phyloP scores from a whole-genome alignment of 2,888 invertebrate species.

The Melanostoma scalare region DNA sequence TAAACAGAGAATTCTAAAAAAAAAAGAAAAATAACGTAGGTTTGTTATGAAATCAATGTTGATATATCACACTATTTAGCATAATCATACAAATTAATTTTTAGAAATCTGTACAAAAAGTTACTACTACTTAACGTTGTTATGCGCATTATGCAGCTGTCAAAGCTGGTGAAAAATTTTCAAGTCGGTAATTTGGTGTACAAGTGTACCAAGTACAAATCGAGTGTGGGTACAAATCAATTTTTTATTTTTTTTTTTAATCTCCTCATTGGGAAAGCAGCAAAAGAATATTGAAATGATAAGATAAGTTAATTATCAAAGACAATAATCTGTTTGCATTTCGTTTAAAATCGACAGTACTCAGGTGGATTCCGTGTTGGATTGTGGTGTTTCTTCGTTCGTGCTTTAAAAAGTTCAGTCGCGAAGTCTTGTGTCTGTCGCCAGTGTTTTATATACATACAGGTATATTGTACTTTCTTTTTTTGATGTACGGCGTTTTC shows the following conservation, averaged over 20 bases:
- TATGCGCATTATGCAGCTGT: conserved; percentile 15
- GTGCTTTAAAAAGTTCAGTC: background rate
- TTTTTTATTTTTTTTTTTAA: background rate
- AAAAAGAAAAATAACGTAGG: conserved; percentile 3
- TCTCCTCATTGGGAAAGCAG: background rate
- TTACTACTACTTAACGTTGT: background rate
- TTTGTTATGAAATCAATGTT: conserved; percentile 19
- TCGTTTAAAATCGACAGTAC: background rate
- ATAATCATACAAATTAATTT: background rate
- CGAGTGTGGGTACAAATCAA: conserved; percentile 13
- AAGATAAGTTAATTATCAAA: conserved; percentile 11
- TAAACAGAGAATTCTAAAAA: background rate
- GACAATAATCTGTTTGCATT: background rate
- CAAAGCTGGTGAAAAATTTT: background rate
- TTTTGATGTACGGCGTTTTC: background rate
- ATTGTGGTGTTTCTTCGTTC: background rate
- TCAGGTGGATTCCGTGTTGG: background rate
- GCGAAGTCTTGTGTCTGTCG: too few relatives aligned
- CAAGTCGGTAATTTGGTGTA: conserved; percentile 3
- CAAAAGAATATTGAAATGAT: background rate
- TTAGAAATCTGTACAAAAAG: background rate
- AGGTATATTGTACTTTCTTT: too few relatives aligned
- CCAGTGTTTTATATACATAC: too few relatives aligned
- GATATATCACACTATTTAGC: background rate
- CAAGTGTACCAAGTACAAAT: conserved; percentile 6